Base-by-base conservation (phyloP, 2,797 vertebrate species). In the Ctenopoma kingsleyae region DNA sequence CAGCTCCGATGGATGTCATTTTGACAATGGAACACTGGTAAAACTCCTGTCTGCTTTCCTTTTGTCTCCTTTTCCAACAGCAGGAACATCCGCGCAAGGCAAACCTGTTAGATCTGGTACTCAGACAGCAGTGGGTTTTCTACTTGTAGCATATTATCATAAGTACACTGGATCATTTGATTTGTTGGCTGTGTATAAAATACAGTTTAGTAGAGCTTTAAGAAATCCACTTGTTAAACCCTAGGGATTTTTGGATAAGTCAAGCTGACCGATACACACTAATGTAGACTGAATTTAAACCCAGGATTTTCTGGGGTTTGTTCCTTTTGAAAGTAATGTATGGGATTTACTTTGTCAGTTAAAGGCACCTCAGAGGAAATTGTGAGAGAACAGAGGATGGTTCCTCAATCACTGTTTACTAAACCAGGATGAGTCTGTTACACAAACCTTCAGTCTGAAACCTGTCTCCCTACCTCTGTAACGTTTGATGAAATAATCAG, bases 31-130 rank as follows among this genome's bases (percentile, higher is more conserved):
- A 55, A 46, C 43, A 35, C 59, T 10, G 87, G n/a, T 59, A 20
- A 47, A 46, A 16, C 43, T 30, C 38, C 54, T 57, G 81, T 91
- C 66, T 8, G 51, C 85, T 85, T 71, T 86, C 60, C 82, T 91
- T 91, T 87, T 93, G 84, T 91, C 93, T 94, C 81, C 76, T 60
- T 78, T 74, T 88, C 73, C 89, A 67, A 80, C 80, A 85, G 73
- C 91, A 93, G 92, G 90, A 93, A 86, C 87, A 90, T 80, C 92
- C 91, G 80, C 93, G 92, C 89, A 93, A 92, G 93, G 93, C 92
- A 87, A 93, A 92, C 89, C 82, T 92, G 73, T 93, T 92, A 86
- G 78, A 92, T 78, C 90, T 93, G 93, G 92, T 92, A 93, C 70
- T 72, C 76, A 86, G 81, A 74, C 78, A 81, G 82, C 77, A 56